Conservation (phyloP, 2,113 vertebrate species). For the Phrynosoma platyrhinos region DNA sequence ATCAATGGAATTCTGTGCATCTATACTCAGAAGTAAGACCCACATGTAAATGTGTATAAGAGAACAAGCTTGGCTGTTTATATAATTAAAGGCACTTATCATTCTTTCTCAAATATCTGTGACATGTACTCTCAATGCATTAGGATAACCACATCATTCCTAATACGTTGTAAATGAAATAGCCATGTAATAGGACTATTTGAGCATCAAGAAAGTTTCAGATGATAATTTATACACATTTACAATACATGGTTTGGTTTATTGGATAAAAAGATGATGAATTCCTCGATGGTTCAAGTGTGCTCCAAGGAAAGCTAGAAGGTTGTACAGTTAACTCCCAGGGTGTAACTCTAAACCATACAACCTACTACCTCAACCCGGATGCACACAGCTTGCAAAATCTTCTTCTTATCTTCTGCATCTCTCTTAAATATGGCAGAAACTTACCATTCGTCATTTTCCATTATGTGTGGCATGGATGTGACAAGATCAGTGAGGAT, state of each 20-base stretch:
- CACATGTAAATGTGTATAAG: constrained; percentile 7
- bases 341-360: constrained; percentile 99
- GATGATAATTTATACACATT: constrained; percentile 63
- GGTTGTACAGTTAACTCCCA: constrained; percentile 99
- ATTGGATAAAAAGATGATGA: constrained; percentile 77
- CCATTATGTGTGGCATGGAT: constrained; percentile 35
- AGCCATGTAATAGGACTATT: constrained; percentile 61
- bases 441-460: constrained; percentile 57
- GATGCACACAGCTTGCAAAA: constrained; percentile 93
- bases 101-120: constrained; percentile 53
- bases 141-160: constrained; percentile 57
- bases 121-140: constrained; percentile 57
- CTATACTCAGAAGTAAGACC: neutral
- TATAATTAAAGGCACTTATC: constrained; percentile 51
- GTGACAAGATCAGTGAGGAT: neutral
- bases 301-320: constrained; percentile 99
- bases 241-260: constrained; percentile 76
- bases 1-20: neutral
- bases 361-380: constrained; percentile 99
- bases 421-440: constrained; percentile 74
- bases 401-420: constrained; percentile 82
- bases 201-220: constrained; percentile 62
- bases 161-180: constrained; percentile 67
- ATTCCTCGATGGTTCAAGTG: constrained; percentile 93
- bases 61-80: constrained; percentile 43